phyloP scores from a whole-genome alignment of 2,888 invertebrate genomes.

The Drosophila meridionalis region DNA sequence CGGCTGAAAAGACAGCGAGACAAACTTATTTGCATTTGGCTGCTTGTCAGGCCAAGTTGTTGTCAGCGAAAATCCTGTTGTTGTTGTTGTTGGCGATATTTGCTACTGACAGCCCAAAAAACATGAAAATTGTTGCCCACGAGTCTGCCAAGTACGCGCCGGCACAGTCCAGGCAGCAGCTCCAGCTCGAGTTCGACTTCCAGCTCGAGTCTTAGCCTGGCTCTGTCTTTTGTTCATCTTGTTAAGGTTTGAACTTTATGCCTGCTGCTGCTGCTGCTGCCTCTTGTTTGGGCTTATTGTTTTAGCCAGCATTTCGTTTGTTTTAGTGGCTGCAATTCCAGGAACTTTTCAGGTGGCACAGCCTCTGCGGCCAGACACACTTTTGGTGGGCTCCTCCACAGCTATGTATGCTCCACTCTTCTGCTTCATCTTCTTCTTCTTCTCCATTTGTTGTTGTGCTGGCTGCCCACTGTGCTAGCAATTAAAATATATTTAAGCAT shows the following conservation, averaged over 20 bases:
- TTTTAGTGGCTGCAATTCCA: slow-evolving; percentile 70
- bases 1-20: slow-evolving; percentile 61
- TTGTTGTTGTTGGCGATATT: slow-evolving; percentile 30
- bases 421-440: neutral
- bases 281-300: slow-evolving; percentile 65
- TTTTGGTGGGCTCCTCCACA: slow-evolving; percentile 71
- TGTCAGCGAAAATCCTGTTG: slow-evolving; percentile 36
- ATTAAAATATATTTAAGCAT: slow-evolving; percentile 73
- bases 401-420: neutral
- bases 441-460: slow-evolving; percentile 15
- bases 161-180: neutral
- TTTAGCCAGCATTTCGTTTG: slow-evolving; percentile 41
- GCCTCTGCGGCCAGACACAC: slow-evolving; percentile 73
- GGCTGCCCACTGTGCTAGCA: slow-evolving; percentile 55
- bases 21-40: slow-evolving; percentile 75
- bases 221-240: slow-evolving; percentile 72
- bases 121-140: slow-evolving; percentile 82
- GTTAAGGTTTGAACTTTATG: slow-evolving; percentile 80
- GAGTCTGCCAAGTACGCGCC: slow-evolving; percentile 75
- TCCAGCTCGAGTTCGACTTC: slow-evolving; percentile 11
- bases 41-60: slow-evolving; percentile 48
- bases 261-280: slow-evolving; percentile 48
- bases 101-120: slow-evolving; percentile 68
- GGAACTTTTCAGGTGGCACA: slow-evolving; percentile 81
- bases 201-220: slow-evolving; percentile 19